Evolutionary conservation across 2,797 vertebrate species (phyloP).

Genomic region (Myoxocephalus aenaeus): DNA sequence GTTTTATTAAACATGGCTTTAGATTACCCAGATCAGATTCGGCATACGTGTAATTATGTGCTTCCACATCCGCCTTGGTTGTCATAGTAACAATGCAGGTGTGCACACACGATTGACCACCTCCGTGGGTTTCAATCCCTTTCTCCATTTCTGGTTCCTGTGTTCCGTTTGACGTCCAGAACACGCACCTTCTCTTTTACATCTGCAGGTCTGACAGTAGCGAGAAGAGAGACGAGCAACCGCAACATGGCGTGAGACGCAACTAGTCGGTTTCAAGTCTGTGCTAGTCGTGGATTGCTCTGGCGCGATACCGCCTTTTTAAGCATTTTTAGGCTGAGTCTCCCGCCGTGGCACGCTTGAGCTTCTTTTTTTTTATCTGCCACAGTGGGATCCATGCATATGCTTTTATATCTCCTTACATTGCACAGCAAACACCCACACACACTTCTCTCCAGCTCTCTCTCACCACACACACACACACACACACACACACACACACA

Average conservation of each 20-base stretch:
- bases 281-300: background rate
- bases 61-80: constrained; percentile 27
- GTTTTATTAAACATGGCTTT: background rate
- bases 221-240: background rate
- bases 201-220: background rate
- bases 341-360: constrained; percentile 20
- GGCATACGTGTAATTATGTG: background rate
- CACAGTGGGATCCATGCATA: constrained; percentile 56
- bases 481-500: constrained; percentile 59
- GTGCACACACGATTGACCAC: constrained; percentile 1
- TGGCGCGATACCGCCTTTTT: constrained; percentile 26
- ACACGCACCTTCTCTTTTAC: background rate
- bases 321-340: constrained; percentile 22
- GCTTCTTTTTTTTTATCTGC: constrained; percentile 52
- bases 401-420: constrained; percentile 60
- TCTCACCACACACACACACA: constrained; percentile 54
- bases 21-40: constrained; percentile 4
- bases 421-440: constrained; percentile 65
- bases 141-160: background rate
- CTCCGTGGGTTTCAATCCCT: background rate
- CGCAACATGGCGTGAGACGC: constrained; percentile 8
- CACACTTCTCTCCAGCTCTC: constrained; percentile 28
- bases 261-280: background rate
- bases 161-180: background rate
- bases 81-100: constrained; percentile 54